phyloP scores from a whole-genome alignment of 2,797 vertebrate genomes.

The Denticeps clupeoides region DNA sequence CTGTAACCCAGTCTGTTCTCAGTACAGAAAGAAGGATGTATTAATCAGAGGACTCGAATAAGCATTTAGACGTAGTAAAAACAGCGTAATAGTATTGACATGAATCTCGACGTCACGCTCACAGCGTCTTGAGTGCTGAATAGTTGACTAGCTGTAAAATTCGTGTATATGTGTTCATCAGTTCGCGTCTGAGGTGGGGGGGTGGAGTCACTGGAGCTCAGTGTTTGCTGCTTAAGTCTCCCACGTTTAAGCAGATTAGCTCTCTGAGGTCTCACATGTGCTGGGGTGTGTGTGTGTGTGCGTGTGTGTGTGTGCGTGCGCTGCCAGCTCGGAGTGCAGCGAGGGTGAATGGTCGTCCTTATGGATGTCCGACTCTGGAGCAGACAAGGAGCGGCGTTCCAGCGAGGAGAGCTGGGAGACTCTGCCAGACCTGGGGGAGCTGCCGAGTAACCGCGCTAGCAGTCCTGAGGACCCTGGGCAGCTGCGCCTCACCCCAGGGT shows the following conservation, averaged over 20 bases:
- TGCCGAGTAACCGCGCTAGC: too few species aligned
- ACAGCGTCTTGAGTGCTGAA: too few species aligned
- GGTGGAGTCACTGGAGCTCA: background rate
- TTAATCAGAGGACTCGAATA: too few species aligned
- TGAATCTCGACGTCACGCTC: too few species aligned
- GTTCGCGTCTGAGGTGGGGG: background rate
- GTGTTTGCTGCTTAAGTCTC: constrained; percentile 6
- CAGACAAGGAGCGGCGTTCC: constrained; percentile 54
- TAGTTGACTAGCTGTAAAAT: too few species aligned
- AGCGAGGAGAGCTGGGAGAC: constrained; percentile 67
- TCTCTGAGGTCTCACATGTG: background rate
- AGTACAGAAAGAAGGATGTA: too few species aligned
- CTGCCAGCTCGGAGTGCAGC: constrained; percentile 61
- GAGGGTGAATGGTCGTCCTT: constrained; percentile 62
- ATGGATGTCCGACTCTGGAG: constrained; percentile 45
- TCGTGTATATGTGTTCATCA: background rate
- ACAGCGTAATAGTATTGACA: too few species aligned
- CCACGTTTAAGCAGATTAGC: constrained; percentile 23
- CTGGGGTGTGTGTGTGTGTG: background rate
- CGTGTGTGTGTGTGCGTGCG: constrained; percentile 14
- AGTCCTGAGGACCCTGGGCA: constrained; percentile 37
- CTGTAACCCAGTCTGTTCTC: too few species aligned
- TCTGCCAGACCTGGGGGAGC: constrained; percentile 46
- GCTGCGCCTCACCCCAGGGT: constrained; percentile 19
- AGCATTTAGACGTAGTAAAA: too few species aligned